Evolutionary conservation across 2,113 vertebrate species (phyloP).

Genomic region (Heterotilapia buettikoferi): DNA sequence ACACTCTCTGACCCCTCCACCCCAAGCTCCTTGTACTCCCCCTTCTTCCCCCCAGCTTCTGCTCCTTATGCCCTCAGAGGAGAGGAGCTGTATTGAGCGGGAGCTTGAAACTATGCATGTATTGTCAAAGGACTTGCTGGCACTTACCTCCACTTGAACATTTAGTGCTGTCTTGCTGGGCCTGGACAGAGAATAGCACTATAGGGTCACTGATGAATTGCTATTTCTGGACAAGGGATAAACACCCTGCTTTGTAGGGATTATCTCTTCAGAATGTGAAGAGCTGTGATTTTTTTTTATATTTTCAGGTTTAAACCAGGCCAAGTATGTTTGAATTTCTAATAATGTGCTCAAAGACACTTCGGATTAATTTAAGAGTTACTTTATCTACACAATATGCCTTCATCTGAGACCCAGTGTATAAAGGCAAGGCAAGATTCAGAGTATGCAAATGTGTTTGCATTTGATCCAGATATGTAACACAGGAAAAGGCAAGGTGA

Average conservation of each 20-base stretch:
- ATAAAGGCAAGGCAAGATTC: neutral
- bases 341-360: neutral
- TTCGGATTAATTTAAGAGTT: neutral
- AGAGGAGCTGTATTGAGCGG: conserved; percentile 75
- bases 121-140: conserved; percentile 84
- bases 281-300: conserved; percentile 47
- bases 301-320: neutral
- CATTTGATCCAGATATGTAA: neutral
- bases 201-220: conserved; percentile 78
- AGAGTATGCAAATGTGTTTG: neutral
- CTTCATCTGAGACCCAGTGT: neutral
- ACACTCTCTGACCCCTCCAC: conserved; percentile 41
- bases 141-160: conserved; percentile 86
- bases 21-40: conserved; percentile 46
- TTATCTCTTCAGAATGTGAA: conserved; percentile 54
- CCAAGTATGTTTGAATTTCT: neutral
- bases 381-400: neutral
- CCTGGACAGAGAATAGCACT: conserved; percentile 86
- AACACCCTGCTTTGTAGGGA: conserved; percentile 75
- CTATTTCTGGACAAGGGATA: conserved; percentile 74
- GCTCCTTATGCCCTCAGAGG: conserved; percentile 43
- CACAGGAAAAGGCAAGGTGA: neutral
- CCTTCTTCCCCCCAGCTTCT: neutral
- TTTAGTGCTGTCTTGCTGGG: conserved; percentile 82
- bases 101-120: conserved; percentile 80